Evolutionary conservation across 2,797 vertebrate species (phyloP), one percentile per base, ranked within the genome.

Genomic region (Heliangelus exortis): DNA sequence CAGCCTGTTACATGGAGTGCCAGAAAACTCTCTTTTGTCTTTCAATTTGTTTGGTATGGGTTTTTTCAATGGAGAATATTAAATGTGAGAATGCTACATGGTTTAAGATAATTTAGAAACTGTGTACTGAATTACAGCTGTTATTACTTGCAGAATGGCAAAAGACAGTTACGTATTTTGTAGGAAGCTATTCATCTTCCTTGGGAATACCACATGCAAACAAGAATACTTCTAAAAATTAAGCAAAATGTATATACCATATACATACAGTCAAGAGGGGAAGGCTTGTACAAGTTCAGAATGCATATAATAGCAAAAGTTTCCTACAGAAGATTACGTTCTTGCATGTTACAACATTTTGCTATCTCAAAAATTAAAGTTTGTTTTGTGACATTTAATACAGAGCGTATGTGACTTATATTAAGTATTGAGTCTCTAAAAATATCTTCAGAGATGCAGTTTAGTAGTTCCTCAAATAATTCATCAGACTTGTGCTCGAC

Each of bases 351-450:
- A 45, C 63, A 61, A 31, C 22, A 39, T 76, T 79, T 88, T 29
- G 82, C 63, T 84, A 76, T 94, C 76, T 88, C 23, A 39, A 80
- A 96, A 85, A 84, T 84, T 86, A 92, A 76, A 89, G 79, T 69
- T 92, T 92, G 72, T 75, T 92, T 93, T 88, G 83, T 78, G 88
- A 76, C 20, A 41, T 86, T 84, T 78, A 94, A 82, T 88, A 91
- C 23, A 67, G 59, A 90, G 65, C 59, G 87, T 78, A 75, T 66
- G 67, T 86, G 84, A 79, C 45, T 86, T 73, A 59, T 11, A 80
- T 50, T 61, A 62, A 86, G 53, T 29, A 4, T 23, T 23, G 47
- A 84, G 51, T 89, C 92, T 92, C 41, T 68, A 53, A 34, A 89
- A 73, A 48, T 84, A 61, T 82, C 45, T 71, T 88, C n/a, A 71